Evolutionary conservation across 2,888 invertebrate species (phyloP).

Genomic region (Sarcophaga subvicina): DNA sequence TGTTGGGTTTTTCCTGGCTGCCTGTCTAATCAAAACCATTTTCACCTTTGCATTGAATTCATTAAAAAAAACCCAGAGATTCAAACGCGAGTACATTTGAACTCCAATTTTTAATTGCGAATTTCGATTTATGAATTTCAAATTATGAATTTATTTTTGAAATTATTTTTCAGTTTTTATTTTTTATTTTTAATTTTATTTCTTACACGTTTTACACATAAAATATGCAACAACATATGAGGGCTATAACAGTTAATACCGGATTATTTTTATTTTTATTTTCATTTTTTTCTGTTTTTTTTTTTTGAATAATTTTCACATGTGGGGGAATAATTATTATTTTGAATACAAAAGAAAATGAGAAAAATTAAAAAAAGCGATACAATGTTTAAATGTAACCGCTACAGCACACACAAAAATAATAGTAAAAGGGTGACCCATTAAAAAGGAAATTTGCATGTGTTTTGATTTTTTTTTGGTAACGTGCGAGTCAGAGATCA

Average conservation of each 20-base stretch:
- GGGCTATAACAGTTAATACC: not conserved
- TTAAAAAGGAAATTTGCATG: not conserved
- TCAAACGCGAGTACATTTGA: too few relatives aligned
- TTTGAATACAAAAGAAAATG: conserved; percentile 14
- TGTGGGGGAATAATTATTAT: conserved; percentile 42
- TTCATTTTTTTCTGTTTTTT: not conserved
- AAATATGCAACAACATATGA: not conserved
- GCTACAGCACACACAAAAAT: not conserved
- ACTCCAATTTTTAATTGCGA: too few relatives aligned
- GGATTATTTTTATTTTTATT: too few relatives aligned
- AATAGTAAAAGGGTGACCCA: conserved; percentile 21
- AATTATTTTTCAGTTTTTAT: not conserved
- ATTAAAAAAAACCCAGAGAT: too few relatives aligned
- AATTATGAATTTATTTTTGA: too few relatives aligned
- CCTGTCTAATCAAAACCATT: too few relatives aligned
- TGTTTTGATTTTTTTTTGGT: too few relatives aligned
- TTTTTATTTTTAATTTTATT: not conserved
- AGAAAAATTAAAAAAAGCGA: conserved; percentile 24
- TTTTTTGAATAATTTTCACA: conserved; percentile 50
- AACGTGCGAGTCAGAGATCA: too few relatives aligned
- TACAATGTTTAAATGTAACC: conserved; percentile 32
- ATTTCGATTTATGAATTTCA: too few relatives aligned
- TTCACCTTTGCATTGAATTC: too few relatives aligned
- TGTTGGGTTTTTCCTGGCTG: too few relatives aligned
- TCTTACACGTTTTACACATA: not conserved